These are phyloP conservation scores for Bombylius discolor DNA, from an alignment of 2,888 invertebrate genomes.

Conservation along the genomic window DNA sequence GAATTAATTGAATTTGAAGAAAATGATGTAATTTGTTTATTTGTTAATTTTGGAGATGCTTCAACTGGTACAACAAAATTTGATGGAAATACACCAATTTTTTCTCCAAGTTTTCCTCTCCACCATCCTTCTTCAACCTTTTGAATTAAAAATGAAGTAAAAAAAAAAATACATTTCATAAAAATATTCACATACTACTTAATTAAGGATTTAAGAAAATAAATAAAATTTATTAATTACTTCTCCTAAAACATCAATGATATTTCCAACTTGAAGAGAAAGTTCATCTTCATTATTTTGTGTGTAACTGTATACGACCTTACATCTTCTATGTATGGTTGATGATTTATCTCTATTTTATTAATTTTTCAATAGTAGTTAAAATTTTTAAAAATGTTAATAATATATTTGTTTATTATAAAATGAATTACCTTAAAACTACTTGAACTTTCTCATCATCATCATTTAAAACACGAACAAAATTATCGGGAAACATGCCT, in stretches of 20 bases:
- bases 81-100: constrained; percentile 86
- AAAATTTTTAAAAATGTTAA: too few species aligned
- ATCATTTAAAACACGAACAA: constrained; percentile 53
- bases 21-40: constrained; percentile 26
- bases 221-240: constrained; percentile 31
- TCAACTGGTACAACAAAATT: constrained; percentile 75
- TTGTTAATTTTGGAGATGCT: constrained; percentile 34
- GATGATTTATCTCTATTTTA: constrained; percentile 32
- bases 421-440: constrained; percentile 33
- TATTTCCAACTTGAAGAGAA: constrained; percentile 71
- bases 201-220: not conserved
- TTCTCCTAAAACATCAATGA: constrained; percentile 81
- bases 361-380: not conserved
- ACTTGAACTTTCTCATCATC: constrained; percentile 27
- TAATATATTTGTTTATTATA: too few species aligned
- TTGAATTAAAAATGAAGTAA: not conserved
- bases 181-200: not conserved
- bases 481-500: constrained; percentile 90
- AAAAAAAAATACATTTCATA: not conserved
- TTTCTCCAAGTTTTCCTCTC: constrained; percentile 71
- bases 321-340: constrained; percentile 51
- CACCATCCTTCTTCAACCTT: constrained; percentile 82
- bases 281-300: constrained; percentile 92
- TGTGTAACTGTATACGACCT: constrained; percentile 80
- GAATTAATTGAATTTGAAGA: constrained; percentile 25